Evolutionary conservation across 2,888 invertebrate species (phyloP).

Genomic region (Plagiodera versicolora): DNA sequence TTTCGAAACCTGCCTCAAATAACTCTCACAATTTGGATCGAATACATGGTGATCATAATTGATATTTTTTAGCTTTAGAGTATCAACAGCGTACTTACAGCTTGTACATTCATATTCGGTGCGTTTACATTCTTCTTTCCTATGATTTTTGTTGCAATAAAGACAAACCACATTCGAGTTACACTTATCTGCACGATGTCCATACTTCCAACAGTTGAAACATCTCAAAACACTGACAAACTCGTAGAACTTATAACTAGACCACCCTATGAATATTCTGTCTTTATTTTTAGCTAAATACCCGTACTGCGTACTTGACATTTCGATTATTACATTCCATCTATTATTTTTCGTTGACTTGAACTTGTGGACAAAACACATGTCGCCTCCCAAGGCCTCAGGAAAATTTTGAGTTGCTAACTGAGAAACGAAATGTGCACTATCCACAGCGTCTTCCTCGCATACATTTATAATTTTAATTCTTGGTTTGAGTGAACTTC

Average conservation of each 20-base stretch:
- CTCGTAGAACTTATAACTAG: neutral
- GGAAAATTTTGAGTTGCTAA: too few species aligned
- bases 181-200: neutral
- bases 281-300: neutral
- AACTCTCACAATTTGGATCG: neutral
- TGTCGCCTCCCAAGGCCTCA: too few species aligned
- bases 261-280: neutral
- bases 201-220: neutral
- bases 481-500: too few species aligned
- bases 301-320: neutral
- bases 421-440: too few species aligned
- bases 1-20: neutral
- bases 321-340: neutral
- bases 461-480: too few species aligned
- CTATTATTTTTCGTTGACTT: neutral
- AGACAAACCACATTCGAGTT: neutral
- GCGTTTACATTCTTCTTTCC: neutral
- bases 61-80: neutral
- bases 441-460: too few species aligned
- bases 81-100: neutral
- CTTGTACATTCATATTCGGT: neutral
- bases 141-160: neutral
- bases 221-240: slow-evolving; percentile 2
- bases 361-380: too few species aligned
- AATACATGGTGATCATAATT: neutral